Conservation (phyloP, 2,797 vertebrate species). For the Scarus forsteni region DNA sequence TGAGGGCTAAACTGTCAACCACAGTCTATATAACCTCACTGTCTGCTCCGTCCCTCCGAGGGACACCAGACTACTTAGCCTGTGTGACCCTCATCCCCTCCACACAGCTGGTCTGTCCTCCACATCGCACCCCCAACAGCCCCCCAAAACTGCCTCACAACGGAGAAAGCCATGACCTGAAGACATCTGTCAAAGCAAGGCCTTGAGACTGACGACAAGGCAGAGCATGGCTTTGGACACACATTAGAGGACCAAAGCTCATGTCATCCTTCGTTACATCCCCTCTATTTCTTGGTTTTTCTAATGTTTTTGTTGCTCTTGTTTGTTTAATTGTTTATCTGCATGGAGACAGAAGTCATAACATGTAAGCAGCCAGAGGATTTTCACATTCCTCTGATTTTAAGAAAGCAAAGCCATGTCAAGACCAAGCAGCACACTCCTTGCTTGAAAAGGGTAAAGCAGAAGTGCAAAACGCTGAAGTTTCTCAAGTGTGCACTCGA, state of each 20-base stretch:
- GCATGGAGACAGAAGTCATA: background rate
- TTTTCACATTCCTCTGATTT: background rate
- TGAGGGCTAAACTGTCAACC: slow-evolving; percentile 49
- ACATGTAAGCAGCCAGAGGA: too few relatives aligned
- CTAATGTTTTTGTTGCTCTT: too few relatives aligned
- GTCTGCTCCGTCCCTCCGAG: slow-evolving; percentile 29
- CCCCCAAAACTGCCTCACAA: slow-evolving; percentile 25
- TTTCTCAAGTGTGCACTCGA: too few relatives aligned
- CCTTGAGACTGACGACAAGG: slow-evolving; percentile 18
- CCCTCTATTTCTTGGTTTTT: background rate
- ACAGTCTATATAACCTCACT: slow-evolving; percentile 30
- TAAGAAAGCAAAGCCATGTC: too few relatives aligned
- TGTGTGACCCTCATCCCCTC: slow-evolving; percentile 43
- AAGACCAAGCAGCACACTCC: too few relatives aligned
- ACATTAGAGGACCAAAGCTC: background rate
- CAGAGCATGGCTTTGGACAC: slow-evolving; percentile 4
- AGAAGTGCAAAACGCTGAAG: too few relatives aligned
- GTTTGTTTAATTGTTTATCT: background rate
- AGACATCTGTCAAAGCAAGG: slow-evolving; percentile 43
- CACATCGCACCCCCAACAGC: slow-evolving; percentile 8
- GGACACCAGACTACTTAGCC: slow-evolving; percentile 42
- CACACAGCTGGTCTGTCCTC: slow-evolving; percentile 52
- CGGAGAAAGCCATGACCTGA: slow-evolving; percentile 13
- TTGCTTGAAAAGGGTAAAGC: too few relatives aligned
- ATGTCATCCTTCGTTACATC: slow-evolving; percentile 16